Evolutionary conservation across 2,797 vertebrate genomes (phyloP).

Genomic region (Borostomias antarcticus): DNA sequence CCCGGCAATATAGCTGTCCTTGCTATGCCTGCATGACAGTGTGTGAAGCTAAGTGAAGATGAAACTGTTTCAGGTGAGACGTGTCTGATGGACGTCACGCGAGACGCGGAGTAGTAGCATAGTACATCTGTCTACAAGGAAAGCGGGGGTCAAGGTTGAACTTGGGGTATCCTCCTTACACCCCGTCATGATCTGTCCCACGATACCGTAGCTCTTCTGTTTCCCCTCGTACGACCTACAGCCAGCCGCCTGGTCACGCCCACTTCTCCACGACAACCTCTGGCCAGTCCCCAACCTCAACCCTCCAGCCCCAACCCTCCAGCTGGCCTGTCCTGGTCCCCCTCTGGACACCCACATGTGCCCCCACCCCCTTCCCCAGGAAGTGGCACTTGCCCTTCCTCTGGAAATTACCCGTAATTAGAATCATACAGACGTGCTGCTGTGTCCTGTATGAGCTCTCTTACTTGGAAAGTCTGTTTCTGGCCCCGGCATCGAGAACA

Average conservation of each 20-base stretch:
- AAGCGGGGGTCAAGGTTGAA: too few relatives aligned
- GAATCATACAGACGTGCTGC: slow-evolving; percentile 59
- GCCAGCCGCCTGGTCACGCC: background rate
- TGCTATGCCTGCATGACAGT: slow-evolving; percentile 13
- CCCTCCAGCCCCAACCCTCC: slow-evolving; percentile 4
- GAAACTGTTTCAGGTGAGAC: slow-evolving; percentile 2
- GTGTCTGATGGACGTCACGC: slow-evolving; percentile 2
- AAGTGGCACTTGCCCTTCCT: slow-evolving; percentile 50
- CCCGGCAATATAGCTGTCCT: slow-evolving; percentile 15
- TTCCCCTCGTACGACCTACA: background rate
- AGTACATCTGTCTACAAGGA: too few relatives aligned
- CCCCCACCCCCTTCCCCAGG: slow-evolving; percentile 26
- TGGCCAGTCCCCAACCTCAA: too few relatives aligned
- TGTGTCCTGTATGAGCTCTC: slow-evolving; percentile 52
- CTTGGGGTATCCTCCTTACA: too few relatives aligned
- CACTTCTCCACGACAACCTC: slow-evolving; percentile 6
- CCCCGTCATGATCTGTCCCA: too few relatives aligned
- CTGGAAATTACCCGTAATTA: slow-evolving; percentile 63
- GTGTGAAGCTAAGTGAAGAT: slow-evolving; percentile 12
- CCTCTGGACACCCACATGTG: slow-evolving; percentile 14
- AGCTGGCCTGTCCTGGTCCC: too few relatives aligned
- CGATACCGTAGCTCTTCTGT: background rate
- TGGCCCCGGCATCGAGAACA: slow-evolving; percentile 61
- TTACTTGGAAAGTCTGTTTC: slow-evolving; percentile 44
- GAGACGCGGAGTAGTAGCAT: too few relatives aligned